These are phyloP conservation scores for Hypotaenidia okinawae DNA, from an alignment of 2,797 vertebrate species.

Conservation along the genomic window DNA sequence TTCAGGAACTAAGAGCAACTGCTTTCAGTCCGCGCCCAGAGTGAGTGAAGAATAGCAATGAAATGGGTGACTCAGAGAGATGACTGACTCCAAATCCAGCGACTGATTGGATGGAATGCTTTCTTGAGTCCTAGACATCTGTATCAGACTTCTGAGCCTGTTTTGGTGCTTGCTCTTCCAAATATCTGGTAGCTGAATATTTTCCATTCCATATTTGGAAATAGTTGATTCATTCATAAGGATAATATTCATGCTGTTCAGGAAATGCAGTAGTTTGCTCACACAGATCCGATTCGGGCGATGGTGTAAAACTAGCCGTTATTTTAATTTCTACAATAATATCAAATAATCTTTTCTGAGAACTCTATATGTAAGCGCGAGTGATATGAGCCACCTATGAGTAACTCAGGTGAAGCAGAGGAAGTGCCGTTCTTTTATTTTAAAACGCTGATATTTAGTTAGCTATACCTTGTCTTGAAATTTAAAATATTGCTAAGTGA, in stretches of 20 bases:
- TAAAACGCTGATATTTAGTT: constrained; percentile 3
- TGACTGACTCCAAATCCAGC: constrained; percentile 19
- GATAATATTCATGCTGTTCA: constrained; percentile 46
- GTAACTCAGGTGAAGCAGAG: constrained; percentile 23
- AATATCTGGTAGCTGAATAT: constrained; percentile 64
- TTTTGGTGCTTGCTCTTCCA: constrained; percentile 58
- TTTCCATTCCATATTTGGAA: constrained; percentile 71
- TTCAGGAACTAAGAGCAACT: constrained; percentile 45
- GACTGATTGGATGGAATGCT: constrained; percentile 46
- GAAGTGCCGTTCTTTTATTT: constrained; percentile 26
- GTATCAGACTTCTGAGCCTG: constrained; percentile 42
- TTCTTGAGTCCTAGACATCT: constrained; percentile 57
- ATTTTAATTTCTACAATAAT: constrained; percentile 21
- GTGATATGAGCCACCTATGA: not conserved
- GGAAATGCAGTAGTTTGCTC: constrained; percentile 37
- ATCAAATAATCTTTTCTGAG: not conserved
- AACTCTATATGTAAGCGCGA: not conserved
- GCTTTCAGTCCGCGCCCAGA: constrained; percentile 50
- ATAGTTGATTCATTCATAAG: constrained; percentile 67
- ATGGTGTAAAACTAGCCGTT: not conserved
- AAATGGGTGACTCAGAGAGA: constrained; percentile 61
- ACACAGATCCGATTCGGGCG: not conserved
- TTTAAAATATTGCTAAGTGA: constrained; percentile 36
- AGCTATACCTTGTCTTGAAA: not conserved
- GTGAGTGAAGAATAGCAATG: constrained; percentile 46